Conservation (phyloP, 2,113 vertebrate species). For the Megaleporinus macrocephalus region DNA sequence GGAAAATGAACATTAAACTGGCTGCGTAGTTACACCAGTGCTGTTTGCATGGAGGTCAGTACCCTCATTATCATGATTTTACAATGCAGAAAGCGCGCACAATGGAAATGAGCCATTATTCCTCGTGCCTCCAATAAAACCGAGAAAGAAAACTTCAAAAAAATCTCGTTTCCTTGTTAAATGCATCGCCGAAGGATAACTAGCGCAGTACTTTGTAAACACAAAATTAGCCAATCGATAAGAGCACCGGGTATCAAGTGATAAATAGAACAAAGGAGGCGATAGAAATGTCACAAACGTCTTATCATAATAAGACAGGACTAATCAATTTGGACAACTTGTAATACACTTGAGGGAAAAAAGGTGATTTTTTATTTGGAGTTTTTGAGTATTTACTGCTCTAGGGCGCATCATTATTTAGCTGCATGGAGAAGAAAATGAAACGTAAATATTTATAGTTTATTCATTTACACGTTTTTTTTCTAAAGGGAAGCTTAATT, state of each 20-base stretch:
- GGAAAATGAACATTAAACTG: not conserved
- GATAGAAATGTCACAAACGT: not conserved
- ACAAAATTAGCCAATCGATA: slow-evolving; percentile 16
- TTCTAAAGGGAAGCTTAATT: not conserved
- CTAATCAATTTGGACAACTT: not conserved
- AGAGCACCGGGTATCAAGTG: not conserved
- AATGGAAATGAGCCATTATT: slow-evolving; percentile 31
- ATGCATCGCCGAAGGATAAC: slow-evolving; percentile 4
- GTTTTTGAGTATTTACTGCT: not conserved
- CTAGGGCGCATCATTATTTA: slow-evolving; percentile 14
- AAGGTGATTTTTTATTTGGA: not conserved
- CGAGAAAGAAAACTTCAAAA: slow-evolving; percentile 24
- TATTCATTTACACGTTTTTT: slow-evolving; percentile 2
- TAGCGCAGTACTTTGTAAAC: not conserved
- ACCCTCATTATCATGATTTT: slow-evolving; percentile 12
- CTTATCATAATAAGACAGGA: not conserved
- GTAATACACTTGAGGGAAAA: not conserved
- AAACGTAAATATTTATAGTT: too few species aligned
- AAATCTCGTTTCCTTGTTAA: slow-evolving; percentile 15
- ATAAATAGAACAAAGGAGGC: not conserved
- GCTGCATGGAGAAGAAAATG: not conserved
- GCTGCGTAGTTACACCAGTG: not conserved
- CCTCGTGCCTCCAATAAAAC: not conserved
- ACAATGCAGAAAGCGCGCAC: not conserved
- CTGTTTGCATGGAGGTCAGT: not conserved